phyloP scores from a whole-genome alignment of 53 echinoderm and acorn worm genomes.

The Paelopatides confundens region DNA sequence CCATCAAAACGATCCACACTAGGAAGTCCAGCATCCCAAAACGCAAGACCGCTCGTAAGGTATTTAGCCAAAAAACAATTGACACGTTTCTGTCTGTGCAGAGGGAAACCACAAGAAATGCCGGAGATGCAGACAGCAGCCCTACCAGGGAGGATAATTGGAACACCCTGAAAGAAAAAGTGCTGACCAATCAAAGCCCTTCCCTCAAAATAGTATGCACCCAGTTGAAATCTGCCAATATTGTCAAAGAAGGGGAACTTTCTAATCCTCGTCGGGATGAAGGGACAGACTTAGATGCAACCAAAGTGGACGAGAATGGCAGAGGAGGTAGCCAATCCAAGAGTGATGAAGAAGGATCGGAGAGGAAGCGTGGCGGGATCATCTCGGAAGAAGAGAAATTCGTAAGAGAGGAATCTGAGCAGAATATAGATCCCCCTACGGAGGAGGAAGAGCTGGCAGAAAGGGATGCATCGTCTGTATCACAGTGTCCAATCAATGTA shows the following conservation, averaged over 20 bases:
- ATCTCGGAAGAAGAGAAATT: background rate
- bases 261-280: background rate
- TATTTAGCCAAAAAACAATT: too few relatives aligned
- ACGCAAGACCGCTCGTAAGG: constrained; percentile 9
- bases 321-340: background rate
- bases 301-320: background rate
- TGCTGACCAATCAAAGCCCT: constrained; percentile 7
- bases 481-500: too few relatives aligned
- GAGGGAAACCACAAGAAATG: too few relatives aligned
- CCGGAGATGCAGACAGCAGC: too few relatives aligned
- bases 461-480: too few relatives aligned
- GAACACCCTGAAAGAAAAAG: background rate
- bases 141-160: background rate
- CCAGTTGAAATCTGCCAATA: background rate
- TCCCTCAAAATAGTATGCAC: constrained; percentile 1
- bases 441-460: too few relatives aligned
- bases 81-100: too few relatives aligned
- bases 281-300: background rate
- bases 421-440: background rate
- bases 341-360: background rate
- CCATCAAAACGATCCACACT: too few relatives aligned
- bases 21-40: background rate
- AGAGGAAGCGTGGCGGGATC: background rate
- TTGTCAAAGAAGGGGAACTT: background rate
- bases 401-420: background rate